Evolutionary conservation across 2,113 vertebrate genomes (phyloP), one percentile per base, ranked within the genome.

Genomic region (Pao palembangensis): DNA sequence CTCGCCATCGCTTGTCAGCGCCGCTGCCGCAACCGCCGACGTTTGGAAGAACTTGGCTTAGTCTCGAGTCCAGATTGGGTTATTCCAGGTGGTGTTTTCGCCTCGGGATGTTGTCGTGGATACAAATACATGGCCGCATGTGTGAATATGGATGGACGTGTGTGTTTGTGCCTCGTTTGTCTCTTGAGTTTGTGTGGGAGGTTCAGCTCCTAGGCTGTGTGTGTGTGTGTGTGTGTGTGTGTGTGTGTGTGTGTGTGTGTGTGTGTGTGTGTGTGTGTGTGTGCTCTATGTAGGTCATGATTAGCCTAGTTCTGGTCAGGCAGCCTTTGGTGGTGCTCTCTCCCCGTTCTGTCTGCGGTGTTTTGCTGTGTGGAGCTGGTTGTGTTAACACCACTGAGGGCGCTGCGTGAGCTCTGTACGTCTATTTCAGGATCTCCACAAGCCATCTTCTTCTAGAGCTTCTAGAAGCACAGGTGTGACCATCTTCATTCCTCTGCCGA

Each of bases 231-330:
- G 48, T 67, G 20, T 67, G 50, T 68, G 28, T 64, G 55, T 65
- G 64, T 54, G 42, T 58, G 25, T 31, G 23, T 53, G 25, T 17
- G 13, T 52, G 21, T 16, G 51, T 28, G 13, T 16, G 50, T 49
- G 42, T 54, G 19, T 44, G 64, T 71, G 55, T 44, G 52, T 54
- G 56, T 20, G 20, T 51, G 50, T 23, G 20, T 51, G 20, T 15
- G 50, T 2, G 50, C 53, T 80, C 49, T 69, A 89, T 87, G 82
- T 87, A 83, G 86, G 89, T 90, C 86, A 89, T 69, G 80, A 78
- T 81, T 77, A 78, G 81, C 79, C 66, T 54, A 72, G 55, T 17
- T 28, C 61, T 57, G 20, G 57, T 69, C 61, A 34, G 52, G 57
- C 34, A 62, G 59, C n/a, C 19, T 42, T 17, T 38, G 3, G 58